Base-by-base conservation (phyloP, 2,888 invertebrate genomes). In the Loripinus fragilis region DNA sequence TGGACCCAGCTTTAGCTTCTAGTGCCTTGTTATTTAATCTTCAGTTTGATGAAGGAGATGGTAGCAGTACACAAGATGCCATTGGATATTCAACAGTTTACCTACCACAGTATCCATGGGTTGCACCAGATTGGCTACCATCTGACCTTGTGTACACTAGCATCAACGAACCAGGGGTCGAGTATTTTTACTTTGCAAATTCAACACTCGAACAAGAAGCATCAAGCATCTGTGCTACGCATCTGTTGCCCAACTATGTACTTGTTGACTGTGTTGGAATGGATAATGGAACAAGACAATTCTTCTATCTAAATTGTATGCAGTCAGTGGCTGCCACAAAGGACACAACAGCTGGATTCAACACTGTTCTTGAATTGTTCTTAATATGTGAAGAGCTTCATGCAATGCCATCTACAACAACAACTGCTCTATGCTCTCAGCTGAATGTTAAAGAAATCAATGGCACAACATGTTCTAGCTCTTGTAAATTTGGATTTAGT, bases 1-100 rank as follows among this genome's bases (percentile, higher is more conserved):
- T 87, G 86, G 78, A 85, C 45, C 87, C 88, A 23, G 65, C 72
- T 15, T 48, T 84, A 35, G 85, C 86, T 0, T 73, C 80, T 28
- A 73, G 77, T 41, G 73, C 80, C 0, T 75, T 89, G 17, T 67
- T 72, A 20, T 78, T 74, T 20, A 78, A 78, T 8, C 86, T 88
- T 78, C 72, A 74, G n/a, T 89, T 89, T 80, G 85, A 89, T 78
- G 89, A 89, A 78, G 89, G 89, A 8, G 66, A 81, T 71, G 88
- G 88, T 0, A 30, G 52, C 3, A 60, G 12, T n/a, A 73, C 87
- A 12, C 38, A 28, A 7, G 86, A 88, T 69, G 65, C 55, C 28
- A 74, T 78, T 23, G 68, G 41, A 3, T 60, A 41, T n/a, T 65
- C n/a, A 35, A 71, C 1, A 60, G 35, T 23, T 35, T 41, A 71